Evolutionary conservation across 92 coral and sea anemone species (phyloP), one percentile per base, ranked within the genome.

Genomic region (Epizoanthus fatuus): DNA sequence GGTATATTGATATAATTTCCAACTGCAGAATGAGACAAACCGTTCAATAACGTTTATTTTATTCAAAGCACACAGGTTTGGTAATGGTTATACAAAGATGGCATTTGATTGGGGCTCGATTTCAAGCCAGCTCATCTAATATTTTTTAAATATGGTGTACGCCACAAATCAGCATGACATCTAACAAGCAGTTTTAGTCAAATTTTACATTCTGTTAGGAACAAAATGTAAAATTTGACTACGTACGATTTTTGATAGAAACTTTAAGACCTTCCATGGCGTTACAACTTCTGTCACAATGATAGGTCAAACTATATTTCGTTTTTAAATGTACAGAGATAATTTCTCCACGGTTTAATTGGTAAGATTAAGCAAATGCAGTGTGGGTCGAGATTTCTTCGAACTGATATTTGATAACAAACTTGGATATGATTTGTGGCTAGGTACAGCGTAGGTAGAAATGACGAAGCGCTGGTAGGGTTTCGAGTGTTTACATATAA

Each of bases 311-410:
- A 37, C 47, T 42, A 42, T 37, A 42, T 66, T 37, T 37, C 11
- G 11, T 60, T 22, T 22, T 62, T 7, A 37, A 14, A 15, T 19
- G 38, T 4, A 7, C 72, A 29, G 37, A 35, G 3, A 66, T 15
- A 4, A 66, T 66, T 66, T 66, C n/a, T 39, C 72, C 49, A 66
- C 72, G n/a, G 49, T 66, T 42, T 66, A 66, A 66, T 66, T 66
- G n/a, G 45, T 32, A 66, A 66, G 15, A 66, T 66, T 66, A 66
- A 14, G n/a, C 2, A 66, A 66, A 66, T 66, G 19, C 38, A 32
- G 47, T 66, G 32, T 37, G 9, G 72, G 29, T 22, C 44, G 72
- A 66, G 72, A 66, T 66, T 7, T 37, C 22, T 66, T 57, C 17
- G 49, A 20, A 57, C 29, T 42, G 81, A 77, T 14, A 39, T 38